phyloP scores from a whole-genome alignment of 1,140 invertebrate species.

The Platorchestia sp. region DNA sequence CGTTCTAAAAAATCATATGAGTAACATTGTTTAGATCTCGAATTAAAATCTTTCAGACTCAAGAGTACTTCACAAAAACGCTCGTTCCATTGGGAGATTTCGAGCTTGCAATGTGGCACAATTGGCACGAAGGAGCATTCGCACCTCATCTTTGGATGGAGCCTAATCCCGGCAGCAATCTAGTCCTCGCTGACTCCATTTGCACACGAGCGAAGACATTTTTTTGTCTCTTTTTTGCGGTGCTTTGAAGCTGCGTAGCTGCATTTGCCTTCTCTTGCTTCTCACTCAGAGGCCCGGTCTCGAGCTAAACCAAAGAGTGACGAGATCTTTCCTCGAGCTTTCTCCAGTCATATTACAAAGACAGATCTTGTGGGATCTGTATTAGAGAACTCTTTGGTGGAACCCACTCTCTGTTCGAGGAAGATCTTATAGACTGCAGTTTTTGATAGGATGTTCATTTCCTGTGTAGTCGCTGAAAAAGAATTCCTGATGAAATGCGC shows the following conservation, averaged over 20 bases:
- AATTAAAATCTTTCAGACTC: background rate
- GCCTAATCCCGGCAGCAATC: slow-evolving; percentile 4
- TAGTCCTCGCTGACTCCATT: background rate
- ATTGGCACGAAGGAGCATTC: background rate
- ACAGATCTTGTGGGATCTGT: background rate
- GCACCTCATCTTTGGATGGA: slow-evolving; percentile 6
- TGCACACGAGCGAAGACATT: background rate
- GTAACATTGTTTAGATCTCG: background rate
- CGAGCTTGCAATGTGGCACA: background rate
- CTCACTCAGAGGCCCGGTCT: background rate
- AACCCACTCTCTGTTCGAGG: background rate
- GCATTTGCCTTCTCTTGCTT: background rate
- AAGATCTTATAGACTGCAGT: background rate
- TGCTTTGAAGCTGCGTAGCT: background rate
- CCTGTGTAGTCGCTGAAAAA: background rate
- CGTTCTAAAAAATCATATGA: background rate
- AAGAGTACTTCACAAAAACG: background rate
- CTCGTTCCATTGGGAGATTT: background rate
- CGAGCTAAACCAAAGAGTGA: background rate
- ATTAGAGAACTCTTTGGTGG: background rate
- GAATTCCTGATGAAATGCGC: background rate
- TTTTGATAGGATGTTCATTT: background rate
- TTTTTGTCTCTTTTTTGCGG: background rate
- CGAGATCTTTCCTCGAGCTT: background rate
- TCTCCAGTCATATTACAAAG: background rate